Evolutionary conservation across 2,888 invertebrate genomes (phyloP).

Genomic region (Torymus tubicola): DNA sequence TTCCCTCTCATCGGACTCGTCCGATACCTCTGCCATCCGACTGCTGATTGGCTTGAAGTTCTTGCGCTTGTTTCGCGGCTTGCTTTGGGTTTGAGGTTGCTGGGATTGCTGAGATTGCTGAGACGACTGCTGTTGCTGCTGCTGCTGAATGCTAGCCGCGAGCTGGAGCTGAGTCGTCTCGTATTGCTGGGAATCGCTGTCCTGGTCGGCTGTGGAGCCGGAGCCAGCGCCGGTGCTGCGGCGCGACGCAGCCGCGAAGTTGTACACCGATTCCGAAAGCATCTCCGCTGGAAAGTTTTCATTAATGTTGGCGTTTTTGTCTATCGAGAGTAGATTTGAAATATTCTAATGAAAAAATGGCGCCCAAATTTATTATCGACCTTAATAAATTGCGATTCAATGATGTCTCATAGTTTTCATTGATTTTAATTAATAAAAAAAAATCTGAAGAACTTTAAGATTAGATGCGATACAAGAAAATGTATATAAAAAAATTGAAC

Average conservation of each 20-base stretch:
- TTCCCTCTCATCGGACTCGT: constrained; percentile 67
- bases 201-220: constrained; percentile 69
- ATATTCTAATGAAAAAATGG: too few species aligned
- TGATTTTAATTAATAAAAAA: too few species aligned
- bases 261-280: constrained; percentile 76
- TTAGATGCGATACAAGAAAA: too few species aligned
- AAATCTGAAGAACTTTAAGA: too few species aligned
- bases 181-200: constrained; percentile 69
- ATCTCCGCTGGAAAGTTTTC: constrained; percentile 71
- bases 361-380: too few species aligned
- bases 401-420: too few species aligned
- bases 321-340: too few species aligned
- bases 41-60: constrained; percentile 77
- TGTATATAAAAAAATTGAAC: too few species aligned
- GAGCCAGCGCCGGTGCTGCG: constrained; percentile 65
- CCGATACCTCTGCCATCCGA: constrained; percentile 76
- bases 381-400: too few species aligned
- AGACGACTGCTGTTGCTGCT: constrained; percentile 59
- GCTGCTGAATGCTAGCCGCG: constrained; percentile 61
- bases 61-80: constrained; percentile 78
- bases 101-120: constrained; percentile 61
- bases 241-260: constrained; percentile 74
- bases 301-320: too few species aligned
- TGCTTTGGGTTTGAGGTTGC: constrained; percentile 65
- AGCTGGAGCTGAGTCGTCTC: constrained; percentile 54